phyloP scores from a whole-genome alignment of 1,140 invertebrate species.

The Rhizoglyphus robini region DNA sequence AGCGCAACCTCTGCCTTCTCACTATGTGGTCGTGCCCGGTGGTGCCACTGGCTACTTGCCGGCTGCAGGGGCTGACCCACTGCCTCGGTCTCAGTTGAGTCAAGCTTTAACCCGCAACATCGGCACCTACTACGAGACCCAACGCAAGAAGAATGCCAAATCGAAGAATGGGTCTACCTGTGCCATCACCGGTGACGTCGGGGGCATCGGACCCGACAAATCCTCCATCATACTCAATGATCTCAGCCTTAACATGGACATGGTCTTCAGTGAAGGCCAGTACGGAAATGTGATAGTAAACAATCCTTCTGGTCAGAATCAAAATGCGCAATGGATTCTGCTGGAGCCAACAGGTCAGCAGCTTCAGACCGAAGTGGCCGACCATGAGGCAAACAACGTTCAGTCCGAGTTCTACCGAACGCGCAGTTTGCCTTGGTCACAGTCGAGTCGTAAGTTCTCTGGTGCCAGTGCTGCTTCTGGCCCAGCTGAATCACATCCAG shows the following conservation, averaged over 20 bases:
- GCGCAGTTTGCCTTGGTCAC: not conserved
- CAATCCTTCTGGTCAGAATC: not conserved
- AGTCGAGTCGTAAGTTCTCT: not conserved
- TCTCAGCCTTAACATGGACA: slow-evolving; percentile 7
- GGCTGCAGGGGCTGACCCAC: no score
- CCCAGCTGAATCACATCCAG: not conserved
- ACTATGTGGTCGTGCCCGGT: no score
- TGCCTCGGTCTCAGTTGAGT: not conserved
- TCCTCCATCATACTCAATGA: not conserved
- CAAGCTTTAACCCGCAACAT: not conserved
- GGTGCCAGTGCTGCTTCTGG: not conserved
- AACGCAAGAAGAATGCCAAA: slow-evolving; percentile 8
- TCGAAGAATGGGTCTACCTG: not conserved
- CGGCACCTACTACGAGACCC: not conserved
- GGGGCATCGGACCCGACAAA: not conserved
- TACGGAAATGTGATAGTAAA: not conserved
- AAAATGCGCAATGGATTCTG: slow-evolving; percentile 4
- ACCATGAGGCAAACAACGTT: not conserved
- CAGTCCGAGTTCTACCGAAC: not conserved
- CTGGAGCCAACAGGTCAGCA: not conserved
- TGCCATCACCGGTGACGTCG: not conserved
- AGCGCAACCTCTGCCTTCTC: no score
- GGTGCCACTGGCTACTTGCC: no score
- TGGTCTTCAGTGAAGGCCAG: not conserved
- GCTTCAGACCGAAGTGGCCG: not conserved